Evolutionary conservation across 2,113 vertebrate species (phyloP), one percentile per base, ranked within the genome.

Genomic region (Neogale vison): DNA sequence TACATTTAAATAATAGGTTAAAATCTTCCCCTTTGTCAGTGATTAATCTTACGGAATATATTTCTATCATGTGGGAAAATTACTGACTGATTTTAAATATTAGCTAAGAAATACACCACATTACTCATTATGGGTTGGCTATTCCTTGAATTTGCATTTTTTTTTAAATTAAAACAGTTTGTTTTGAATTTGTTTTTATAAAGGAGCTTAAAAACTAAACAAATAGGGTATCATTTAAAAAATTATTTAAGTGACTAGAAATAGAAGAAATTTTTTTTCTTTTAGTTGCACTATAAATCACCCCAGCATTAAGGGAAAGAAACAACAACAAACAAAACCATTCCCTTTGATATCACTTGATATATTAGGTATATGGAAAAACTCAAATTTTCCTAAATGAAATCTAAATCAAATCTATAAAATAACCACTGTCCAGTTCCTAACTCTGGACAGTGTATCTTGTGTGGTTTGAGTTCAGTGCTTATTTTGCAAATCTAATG

Each of bases 51-150:
- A 42, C 13, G 61, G 20, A 92, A 77, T 71, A 31, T 45, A 67
- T 96, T 67, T 96, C n/a, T 96, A 23, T 91, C 18, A 42, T 84
- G 10, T 34, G 31, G 31, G 39, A 72, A 93, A 77, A 76, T 87
- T 83, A 50, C 39, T 85, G 83, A 29, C 18, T 82, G n/a, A 90
- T 90, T 91, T 89, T 59, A 92, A 84, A 36, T 92, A 67, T 76
- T 45, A 77, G 20, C 59, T 74, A 86, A 85, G 52, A 94, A 80
- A 47, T 74, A 59, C 1, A 82, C 61, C 26, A n/a, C 18, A 52
- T 45, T 57, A 47, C 55, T 92, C 72, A 59, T 84, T 63, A 42
- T 80, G 50, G 11, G 3, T 52, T 88, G 31, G 84, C 6, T 72
- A 1, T 94, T 83, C 14, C 18, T 80, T 92, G 15, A 72, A 80